Evolutionary conservation across 2,888 invertebrate genomes (phyloP), one percentile per base, ranked within the genome.

Genomic region (Piscicola geometra): DNA sequence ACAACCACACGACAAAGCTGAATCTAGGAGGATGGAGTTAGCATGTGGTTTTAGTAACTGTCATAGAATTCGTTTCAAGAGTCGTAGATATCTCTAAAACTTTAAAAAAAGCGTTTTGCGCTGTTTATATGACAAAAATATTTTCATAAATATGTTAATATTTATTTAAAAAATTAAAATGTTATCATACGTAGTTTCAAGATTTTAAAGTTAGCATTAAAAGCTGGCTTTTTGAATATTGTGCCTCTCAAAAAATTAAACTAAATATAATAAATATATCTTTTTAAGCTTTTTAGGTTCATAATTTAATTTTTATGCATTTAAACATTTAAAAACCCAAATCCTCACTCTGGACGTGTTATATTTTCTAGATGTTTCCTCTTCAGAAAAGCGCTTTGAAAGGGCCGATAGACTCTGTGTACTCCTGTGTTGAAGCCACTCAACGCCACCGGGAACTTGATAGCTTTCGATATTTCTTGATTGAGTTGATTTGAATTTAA

Each of bases 1-100:
- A 84, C 71, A 84, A 60, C 82, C 83, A 84, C 28, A 83, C 64
- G 18, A 81, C 80, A 28, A 83, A 70, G 3, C 83, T 82, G 75
- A 82, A 82, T 75, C 84, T 84, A 77, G 50, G 50, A 21, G 50
- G 9, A 21, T 47, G 50, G 50, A 47, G 21, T 47, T 47, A 15
- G 50, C 21, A 47, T 47, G 50, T 47, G 9, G 21, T 47, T 47
- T 47, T 47, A 47, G n/a, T n/a, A n/a, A n/a, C n/a, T n/a, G n/a
- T n/a, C n/a, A n/a, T n/a, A n/a, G n/a, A n/a, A n/a, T n/a, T n/a
- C n/a, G n/a, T n/a, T n/a, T n/a, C n/a, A n/a, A n/a, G n/a, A n/a
- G n/a, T n/a, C n/a, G n/a, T n/a, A n/a, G n/a, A n/a, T n/a, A n/a
- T n/a, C n/a, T n/a, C n/a, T n/a, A n/a, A n/a, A n/a, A n/a, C n/a